Base-by-base conservation (phyloP, 1,140 invertebrate species). In the Hyles euphorbiae region DNA sequence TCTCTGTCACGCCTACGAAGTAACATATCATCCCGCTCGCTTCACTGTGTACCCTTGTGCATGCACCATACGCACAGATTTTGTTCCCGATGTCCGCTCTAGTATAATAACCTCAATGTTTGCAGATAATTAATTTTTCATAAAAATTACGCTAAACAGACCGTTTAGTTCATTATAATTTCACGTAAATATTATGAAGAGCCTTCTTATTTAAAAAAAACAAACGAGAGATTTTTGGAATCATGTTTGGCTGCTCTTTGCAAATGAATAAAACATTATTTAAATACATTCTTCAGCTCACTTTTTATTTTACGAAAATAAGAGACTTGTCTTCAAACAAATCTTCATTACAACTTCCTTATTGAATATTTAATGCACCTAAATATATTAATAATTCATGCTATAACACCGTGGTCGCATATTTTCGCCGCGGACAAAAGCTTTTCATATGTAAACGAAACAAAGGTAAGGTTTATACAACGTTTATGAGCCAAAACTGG, bases 321-420 rank as follows among this genome's bases (percentile, higher is more conserved):
- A 51, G 22, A 5, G 22, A 22, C 8, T 10, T 51, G 7, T 22
- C 33, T 34, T 34, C 6, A 51, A 51, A 10, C 46, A 47, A 3
- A 51, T 51, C 33, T 51, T 51, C 22, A 51, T 51, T 51, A 51
- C 4, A 51, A 51, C n/a, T 51, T 34, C 33, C 33, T 51, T 51
- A 34, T 51, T 51, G 50, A 51, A 51, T 51, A 33, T 51, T 51
- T 34, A 12, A 34, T 34, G 22, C n/a, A 40, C 8, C 36, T 40
- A n/a, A 34, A 7, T 51, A 4, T 7, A 51, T 51, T 2, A 51
- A 34, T 51, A 51, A 51, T 51, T 51, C 50, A 51, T 51, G n/a
- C 8, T 3, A 33, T 34, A 51, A 51, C 33, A 51, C 33, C 33
- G 8, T 34, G 5, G 50, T 3, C 3, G 10, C 22, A 22, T 22